Evolutionary conservation across 2,797 vertebrate genomes (phyloP), one percentile per base, ranked within the genome.

Genomic region (Ficedula albicollis): DNA sequence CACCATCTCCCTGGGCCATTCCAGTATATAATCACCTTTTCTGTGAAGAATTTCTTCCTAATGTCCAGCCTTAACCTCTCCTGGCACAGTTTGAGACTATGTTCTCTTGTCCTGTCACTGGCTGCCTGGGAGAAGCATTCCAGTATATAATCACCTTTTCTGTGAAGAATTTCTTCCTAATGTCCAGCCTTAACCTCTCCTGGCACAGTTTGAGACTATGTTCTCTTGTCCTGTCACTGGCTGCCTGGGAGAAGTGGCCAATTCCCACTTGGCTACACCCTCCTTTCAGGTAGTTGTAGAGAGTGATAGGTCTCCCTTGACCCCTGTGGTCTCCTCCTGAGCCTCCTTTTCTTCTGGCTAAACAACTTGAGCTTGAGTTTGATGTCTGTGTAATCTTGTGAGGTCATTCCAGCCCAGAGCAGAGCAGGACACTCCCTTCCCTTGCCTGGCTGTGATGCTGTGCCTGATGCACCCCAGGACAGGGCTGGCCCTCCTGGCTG

Each of bases 321-420:
- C 5, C 39, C 15, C 34, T n/a, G 59, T 21, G 7, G 30, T 49
- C 11, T 74, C 26, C 30, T 15, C 27, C 13, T 41, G 9, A 49
- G 32, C 14, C 39, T 66, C 15, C 41, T 62, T 67, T 48, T 23
- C 26, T 55, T 60, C 48, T 23, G 6, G 19, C 15, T 82, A 12
- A 62, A 43, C 30, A 62, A 36, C 11, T 6, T 1, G 4, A 55
- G 41, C 13, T 75, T n/a, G n/a, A 36, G 32, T 36, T 25, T 49
- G 21, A 32, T 55, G 11, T 55, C 8, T 43, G 43, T 38, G 41
- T 43, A 43, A 21, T 38, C 17, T 49, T 63, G 22, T 63, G 27
- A 82, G 55, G 55, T 15, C 0, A 0, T 25, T 1, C 9, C 34
- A 60, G 41, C 49, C 36, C 11, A 60, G 41, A 55, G 55, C 11